phyloP scores from a whole-genome alignment of 1,140 invertebrate genomes.

The Drosophila bocki region DNA sequence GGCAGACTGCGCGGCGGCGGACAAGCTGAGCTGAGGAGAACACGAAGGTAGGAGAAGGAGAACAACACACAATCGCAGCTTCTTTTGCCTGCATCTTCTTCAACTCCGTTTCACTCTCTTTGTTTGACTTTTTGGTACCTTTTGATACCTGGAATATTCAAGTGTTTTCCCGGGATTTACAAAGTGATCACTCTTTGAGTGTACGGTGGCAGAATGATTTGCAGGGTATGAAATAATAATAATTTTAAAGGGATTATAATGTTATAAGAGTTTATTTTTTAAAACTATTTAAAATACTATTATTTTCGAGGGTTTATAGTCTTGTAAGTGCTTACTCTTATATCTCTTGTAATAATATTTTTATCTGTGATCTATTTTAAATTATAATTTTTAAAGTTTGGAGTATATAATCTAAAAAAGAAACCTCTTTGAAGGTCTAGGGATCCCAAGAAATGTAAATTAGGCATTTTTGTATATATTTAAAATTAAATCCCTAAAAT shows the following conservation, averaged over 20 bases:
- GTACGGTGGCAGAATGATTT: constrained; percentile 5
- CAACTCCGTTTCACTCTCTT: constrained; percentile 26
- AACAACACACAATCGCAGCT: constrained; percentile 27
- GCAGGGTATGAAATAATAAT: not conserved
- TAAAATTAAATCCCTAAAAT: not conserved
- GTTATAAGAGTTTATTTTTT: not conserved
- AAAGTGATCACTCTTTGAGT: constrained; percentile 13
- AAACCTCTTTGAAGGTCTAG: not conserved
- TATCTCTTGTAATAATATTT: not conserved
- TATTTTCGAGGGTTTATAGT: not conserved
- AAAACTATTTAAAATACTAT: not conserved
- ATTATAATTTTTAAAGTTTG: not conserved
- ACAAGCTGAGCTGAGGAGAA: constrained; percentile 27
- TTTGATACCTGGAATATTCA: constrained; percentile 83
- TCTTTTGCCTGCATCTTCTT: constrained; percentile 5
- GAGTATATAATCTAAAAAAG: not conserved
- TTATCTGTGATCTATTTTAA: not conserved
- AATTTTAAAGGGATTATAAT: not conserved
- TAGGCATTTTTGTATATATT: not conserved
- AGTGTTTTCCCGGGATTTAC: constrained; percentile 83
- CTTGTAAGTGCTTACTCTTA: not conserved
- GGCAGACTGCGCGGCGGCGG: constrained; percentile 58
- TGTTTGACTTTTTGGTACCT: constrained; percentile 36
- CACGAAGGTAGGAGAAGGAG: constrained; percentile 1
- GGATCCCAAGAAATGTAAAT: not conserved